Conservation (phyloP, 2,888 invertebrate genomes). For the Liodrosophila aerea region DNA sequence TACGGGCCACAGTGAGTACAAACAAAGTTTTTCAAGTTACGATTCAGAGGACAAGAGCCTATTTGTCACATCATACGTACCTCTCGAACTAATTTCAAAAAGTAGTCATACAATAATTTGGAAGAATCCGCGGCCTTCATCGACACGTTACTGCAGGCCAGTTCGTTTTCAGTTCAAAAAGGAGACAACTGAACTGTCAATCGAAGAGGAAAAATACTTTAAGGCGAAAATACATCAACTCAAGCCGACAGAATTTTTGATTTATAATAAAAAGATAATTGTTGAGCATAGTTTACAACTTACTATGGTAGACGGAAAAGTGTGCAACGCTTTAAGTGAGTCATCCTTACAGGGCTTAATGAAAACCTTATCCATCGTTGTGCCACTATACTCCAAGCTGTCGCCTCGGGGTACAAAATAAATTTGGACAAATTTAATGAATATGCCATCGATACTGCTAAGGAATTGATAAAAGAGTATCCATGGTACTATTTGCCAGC, state of each 20-base stretch:
- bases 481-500: too few relatives aligned
- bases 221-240: conserved; percentile 6
- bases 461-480: too few relatives aligned
- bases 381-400: too few relatives aligned
- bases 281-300: too few relatives aligned
- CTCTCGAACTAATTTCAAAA: background rate
- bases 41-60: background rate
- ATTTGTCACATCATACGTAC: conserved; percentile 4
- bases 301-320: too few relatives aligned
- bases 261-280: too few relatives aligned
- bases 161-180: conserved; percentile 7
- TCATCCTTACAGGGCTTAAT: too few relatives aligned
- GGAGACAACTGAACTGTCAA: conserved; percentile 7
- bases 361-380: too few relatives aligned
- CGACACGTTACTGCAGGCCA: background rate
- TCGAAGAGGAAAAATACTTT: conserved; percentile 3
- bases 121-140: conserved; percentile 2
- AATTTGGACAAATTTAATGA: too few relatives aligned
- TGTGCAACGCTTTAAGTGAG: too few relatives aligned
- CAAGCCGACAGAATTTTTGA: background rate
- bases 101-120: background rate
- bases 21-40: background rate
- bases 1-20: background rate
- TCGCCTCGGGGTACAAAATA: too few relatives aligned
- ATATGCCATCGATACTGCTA: too few relatives aligned